Evolutionary conservation across 2,113 vertebrate genomes (phyloP).

Genomic region (Nanorana parkeri): DNA sequence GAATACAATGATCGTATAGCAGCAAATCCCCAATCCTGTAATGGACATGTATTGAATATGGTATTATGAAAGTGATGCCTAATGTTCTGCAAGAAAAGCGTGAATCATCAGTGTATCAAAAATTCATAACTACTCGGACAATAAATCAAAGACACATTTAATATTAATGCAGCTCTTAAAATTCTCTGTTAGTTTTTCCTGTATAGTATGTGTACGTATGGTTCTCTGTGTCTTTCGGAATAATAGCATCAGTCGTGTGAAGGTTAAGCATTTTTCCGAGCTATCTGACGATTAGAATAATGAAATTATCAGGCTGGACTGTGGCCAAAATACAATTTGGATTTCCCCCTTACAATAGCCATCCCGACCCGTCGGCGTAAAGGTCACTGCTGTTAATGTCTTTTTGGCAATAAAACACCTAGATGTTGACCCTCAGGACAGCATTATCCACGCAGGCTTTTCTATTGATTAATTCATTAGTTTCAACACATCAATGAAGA

Average conservation of each 20-base stretch:
- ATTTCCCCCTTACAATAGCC: conserved; percentile 10
- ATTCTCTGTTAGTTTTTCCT: conserved; percentile 57
- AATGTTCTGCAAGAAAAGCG: conserved; percentile 42
- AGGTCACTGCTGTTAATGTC: conserved; percentile 15
- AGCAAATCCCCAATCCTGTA: background rate
- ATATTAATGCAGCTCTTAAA: conserved; percentile 57
- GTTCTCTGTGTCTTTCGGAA: conserved; percentile 31
- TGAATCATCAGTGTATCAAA: conserved; percentile 57
- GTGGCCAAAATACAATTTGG: conserved; percentile 12
- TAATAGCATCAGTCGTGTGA: conserved; percentile 40
- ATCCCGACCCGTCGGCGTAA: conserved; percentile 13
- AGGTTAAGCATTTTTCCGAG: conserved; percentile 47
- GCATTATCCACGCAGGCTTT: conserved; percentile 7
- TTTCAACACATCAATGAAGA: background rate
- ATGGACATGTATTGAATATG: conserved; percentile 33
- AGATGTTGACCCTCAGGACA: conserved; percentile 18
- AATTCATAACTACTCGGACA: conserved; percentile 52
- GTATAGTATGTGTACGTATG: conserved; percentile 50
- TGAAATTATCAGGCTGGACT: conserved; percentile 37
- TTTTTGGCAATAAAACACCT: conserved; percentile 19
- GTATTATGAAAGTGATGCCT: conserved; percentile 24
- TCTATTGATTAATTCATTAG: conserved; percentile 47
- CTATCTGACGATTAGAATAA: conserved; percentile 44
- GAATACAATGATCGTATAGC: conserved; percentile 1
- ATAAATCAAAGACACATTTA: conserved; percentile 56